Conservation (phyloP, 1,140 invertebrate genomes). For the Drosophila suzukii region DNA sequence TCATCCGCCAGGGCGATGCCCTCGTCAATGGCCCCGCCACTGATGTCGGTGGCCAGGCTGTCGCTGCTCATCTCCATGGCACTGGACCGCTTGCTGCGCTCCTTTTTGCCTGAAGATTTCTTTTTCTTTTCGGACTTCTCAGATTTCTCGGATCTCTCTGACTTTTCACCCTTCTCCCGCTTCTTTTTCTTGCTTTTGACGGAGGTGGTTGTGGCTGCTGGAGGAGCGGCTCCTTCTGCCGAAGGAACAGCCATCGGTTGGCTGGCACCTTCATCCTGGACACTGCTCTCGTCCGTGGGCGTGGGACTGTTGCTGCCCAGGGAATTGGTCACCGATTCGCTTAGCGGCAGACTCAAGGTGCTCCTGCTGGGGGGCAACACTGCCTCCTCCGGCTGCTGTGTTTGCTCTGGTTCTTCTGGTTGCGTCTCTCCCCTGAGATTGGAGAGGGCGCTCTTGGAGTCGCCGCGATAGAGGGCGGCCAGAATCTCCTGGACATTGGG, state of each 20-base stretch:
- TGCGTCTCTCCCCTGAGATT: constrained; percentile 59
- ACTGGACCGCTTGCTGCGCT: constrained; percentile 67
- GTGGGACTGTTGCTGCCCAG: constrained; percentile 81
- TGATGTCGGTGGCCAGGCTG: constrained; percentile 85
- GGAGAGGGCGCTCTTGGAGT: constrained; percentile 70
- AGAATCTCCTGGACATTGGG: constrained; percentile 82
- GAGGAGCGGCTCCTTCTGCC: constrained; percentile 11
- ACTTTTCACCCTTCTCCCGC: constrained; percentile 60
- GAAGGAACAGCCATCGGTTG: constrained; percentile 1
- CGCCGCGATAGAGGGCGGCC: constrained; percentile 80
- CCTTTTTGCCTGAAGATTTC: constrained; percentile 56
- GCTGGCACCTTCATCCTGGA: constrained; percentile 65
- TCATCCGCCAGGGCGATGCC: constrained; percentile 86
- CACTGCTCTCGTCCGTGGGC: constrained; percentile 81
- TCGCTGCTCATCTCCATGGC: constrained; percentile 70
- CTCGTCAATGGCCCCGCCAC: constrained; percentile 84
- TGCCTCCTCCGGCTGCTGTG: constrained; percentile 7
- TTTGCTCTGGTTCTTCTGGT: constrained; percentile 2
- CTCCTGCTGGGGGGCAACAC: constrained; percentile 42
- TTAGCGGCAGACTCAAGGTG: constrained; percentile 70
- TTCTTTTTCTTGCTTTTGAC: constrained; percentile 68
- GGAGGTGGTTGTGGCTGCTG: constrained; percentile 7
- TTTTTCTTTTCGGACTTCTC: constrained; percentile 71
- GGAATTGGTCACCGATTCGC: constrained; percentile 76
- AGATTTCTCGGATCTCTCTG: constrained; percentile 40